Conservation (phyloP, 2,888 invertebrate species). For the Harpalus rubripes region DNA sequence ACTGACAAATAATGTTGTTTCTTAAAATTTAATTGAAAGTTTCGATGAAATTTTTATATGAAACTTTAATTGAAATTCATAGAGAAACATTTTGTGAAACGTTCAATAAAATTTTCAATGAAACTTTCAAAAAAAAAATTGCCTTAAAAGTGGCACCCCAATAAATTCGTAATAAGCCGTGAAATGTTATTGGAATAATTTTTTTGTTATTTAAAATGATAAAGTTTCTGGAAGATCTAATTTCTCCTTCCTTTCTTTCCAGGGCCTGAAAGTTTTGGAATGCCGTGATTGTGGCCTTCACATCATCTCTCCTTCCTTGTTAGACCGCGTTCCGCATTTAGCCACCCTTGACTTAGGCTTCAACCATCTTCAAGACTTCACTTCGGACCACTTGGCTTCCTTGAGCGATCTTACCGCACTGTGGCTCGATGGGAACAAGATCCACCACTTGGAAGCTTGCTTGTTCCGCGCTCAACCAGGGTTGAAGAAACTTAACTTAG, state of each 20-base stretch:
- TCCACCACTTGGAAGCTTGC: constrained; percentile 84
- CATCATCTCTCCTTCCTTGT: constrained; percentile 87
- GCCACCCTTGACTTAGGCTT: constrained; percentile 87
- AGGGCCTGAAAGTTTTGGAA: constrained; percentile 85
- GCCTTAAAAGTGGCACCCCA: no score
- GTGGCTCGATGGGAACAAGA: constrained; percentile 86
- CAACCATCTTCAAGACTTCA: constrained; percentile 86
- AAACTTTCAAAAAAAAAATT: no score
- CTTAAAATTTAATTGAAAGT: no score
- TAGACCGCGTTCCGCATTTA: constrained; percentile 84
- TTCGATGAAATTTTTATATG: no score
- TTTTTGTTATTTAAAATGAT: no score
- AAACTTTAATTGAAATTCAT: no score
- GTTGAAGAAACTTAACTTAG: constrained; percentile 81
- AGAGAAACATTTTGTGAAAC: no score
- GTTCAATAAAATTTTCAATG: no score
- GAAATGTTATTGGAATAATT: no score
- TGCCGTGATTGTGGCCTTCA: constrained; percentile 86
- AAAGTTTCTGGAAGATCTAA: no score
- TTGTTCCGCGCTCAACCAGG: constrained; percentile 81
- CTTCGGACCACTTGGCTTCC: constrained; percentile 84
- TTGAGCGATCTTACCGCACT: constrained; percentile 82
- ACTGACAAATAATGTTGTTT: no score
- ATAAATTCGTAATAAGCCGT: no score
- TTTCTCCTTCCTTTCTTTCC: constrained; percentile 72